phyloP scores from a whole-genome alignment of 2,797 vertebrate genomes.

The Poecilia wingei region DNA sequence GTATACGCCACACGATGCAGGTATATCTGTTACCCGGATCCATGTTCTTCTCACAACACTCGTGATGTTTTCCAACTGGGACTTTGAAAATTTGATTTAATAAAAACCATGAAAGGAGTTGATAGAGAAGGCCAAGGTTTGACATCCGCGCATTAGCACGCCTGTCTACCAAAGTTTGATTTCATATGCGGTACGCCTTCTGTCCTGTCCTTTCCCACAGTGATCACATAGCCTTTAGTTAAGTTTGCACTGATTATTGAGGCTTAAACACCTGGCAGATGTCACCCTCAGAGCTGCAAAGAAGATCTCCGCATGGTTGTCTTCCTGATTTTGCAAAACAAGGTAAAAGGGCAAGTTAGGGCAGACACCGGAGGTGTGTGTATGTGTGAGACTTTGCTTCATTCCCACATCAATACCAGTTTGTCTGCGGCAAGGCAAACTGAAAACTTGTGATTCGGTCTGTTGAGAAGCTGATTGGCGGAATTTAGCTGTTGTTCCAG shows the following conservation, averaged over 20 bases:
- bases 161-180: conserved; percentile 5
- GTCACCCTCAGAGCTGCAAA: conserved; percentile 45
- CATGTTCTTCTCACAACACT: conserved; percentile 21
- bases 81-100: conserved; percentile 55
- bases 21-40: conserved; percentile 56
- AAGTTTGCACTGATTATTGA: conserved; percentile 55
- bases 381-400: conserved; percentile 43
- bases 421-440: conserved; percentile 11
- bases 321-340: conserved; percentile 59
- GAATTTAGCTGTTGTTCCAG: neutral
- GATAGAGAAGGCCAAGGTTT: neutral
- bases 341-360: conserved; percentile 70
- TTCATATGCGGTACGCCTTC: conserved; percentile 9
- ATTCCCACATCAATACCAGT: conserved; percentile 44
- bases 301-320: conserved; percentile 54
- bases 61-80: conserved; percentile 18
- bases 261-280: conserved; percentile 70
- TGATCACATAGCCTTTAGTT: conserved; percentile 37
- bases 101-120: conserved; percentile 37
- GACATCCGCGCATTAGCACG: conserved; percentile 1
- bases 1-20: conserved; percentile 35
- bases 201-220: conserved; percentile 43
- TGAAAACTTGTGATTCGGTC: conserved; percentile 1
- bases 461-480: neutral
- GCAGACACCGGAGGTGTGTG: conserved; percentile 60